Percentiles rank a stretch among this genome's conserved stretches.
Conservation (phyloP, 2,888 invertebrate species). For the Tenthredo livida region DNA sequence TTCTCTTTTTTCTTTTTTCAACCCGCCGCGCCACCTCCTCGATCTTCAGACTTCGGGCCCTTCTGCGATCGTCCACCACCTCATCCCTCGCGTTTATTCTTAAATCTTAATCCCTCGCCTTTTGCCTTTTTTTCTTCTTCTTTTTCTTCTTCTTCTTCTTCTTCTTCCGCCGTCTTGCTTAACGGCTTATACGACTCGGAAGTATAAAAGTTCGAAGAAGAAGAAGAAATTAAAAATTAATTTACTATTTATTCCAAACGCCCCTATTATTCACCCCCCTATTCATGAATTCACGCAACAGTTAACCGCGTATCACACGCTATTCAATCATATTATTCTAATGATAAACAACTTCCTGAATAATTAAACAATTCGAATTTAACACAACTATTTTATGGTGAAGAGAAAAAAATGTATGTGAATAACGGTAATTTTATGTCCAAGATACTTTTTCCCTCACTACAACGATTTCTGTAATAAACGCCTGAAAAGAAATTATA, state of each 20-base stretch:
- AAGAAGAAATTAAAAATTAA: conserved; percentile 5
- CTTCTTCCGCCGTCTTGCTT: not conserved
- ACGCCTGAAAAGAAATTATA: too few relatives aligned
- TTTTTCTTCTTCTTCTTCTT: not conserved
- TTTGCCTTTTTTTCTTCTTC: not conserved
- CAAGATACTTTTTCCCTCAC: too few relatives aligned
- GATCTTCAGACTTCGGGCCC: not conserved
- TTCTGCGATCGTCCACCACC: not conserved
- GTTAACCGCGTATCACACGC: conserved; percentile 6
- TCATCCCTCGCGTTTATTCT: not conserved
- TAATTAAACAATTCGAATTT: not conserved
- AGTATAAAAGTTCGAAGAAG: conserved; percentile 2
- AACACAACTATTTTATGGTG: not conserved
- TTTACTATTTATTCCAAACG: not conserved
- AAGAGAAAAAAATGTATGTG: not conserved
- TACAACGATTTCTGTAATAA: too few relatives aligned
- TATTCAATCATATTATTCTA: conserved; percentile 6
- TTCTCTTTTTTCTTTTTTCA: not conserved
- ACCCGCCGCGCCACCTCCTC: conserved; percentile 11
- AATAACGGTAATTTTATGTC: too few relatives aligned
- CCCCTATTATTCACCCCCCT: not conserved
- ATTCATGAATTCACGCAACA: not conserved
- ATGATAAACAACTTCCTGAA: not conserved
- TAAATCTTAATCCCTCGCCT: conserved; percentile 3
- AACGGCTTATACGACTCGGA: not conserved